Base-by-base conservation (phyloP, 2,113 vertebrate genomes). In the Siphamia tubifer region DNA sequence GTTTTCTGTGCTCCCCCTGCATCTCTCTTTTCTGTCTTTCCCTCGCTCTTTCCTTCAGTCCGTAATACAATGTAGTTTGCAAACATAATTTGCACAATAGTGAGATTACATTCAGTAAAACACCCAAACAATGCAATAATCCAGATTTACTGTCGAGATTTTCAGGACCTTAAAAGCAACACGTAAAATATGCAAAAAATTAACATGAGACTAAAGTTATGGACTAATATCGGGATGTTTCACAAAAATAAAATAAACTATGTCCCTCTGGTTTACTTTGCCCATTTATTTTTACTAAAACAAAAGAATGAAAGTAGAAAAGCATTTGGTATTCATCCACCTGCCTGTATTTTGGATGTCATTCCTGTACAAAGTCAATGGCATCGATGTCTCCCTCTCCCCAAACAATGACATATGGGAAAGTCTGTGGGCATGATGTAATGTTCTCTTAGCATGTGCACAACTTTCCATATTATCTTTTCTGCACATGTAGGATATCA, bases 101-200 rank as follows among this genome's bases (percentile, higher is more conserved):
- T 20, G 30, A 25, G 47, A 83, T 77, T 65, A 75, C 64, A 66
- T 64, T 67, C 51, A 27, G 17, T 19, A 55, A 48, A 24, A 31
- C 16, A 47, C 19, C 11, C 31, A 93, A 93, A 92, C 93, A 92
- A 89, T 82, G 83, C 85, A 93, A 87, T 85, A 92, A 93, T 85
- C 88, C 83, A 78, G 83, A 87, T 87, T 87, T 74, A 64, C 86
- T 83, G 83, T 85, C 55, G 39, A 67, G 28, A 28, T 38, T 27
- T 63, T 35, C 23, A 42, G 8, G 28, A 20, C 12, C 13, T 28
- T 25, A 4, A 48, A 54, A 16, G 38, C 6, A 47, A 27, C 42
- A 53, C 20, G 32, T 44, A 2, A 42, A 65, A 23, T n/a, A n/a
- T n/a, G n/a, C 15, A 11, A 34, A 32, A 62, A 13, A 10, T 8